These are phyloP conservation scores for Stenichneumon culpator DNA, from an alignment of 2,888 invertebrate genomes.

Conservation along the genomic window DNA sequence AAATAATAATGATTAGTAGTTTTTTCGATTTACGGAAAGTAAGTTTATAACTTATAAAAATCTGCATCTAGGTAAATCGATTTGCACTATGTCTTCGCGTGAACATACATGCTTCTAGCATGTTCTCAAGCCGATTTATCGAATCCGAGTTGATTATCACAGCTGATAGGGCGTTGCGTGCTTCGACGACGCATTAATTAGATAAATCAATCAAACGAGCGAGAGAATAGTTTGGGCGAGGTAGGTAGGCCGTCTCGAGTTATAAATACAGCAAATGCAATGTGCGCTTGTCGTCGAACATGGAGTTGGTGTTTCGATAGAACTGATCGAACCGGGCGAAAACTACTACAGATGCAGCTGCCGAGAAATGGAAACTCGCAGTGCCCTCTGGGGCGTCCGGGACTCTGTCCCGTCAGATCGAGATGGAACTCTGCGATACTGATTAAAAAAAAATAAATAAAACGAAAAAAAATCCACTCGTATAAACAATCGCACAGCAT, in stretches of 20 bases:
- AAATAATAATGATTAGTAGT: too few species aligned
- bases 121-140: too few species aligned
- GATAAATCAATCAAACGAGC: too few species aligned
- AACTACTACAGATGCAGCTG: not conserved
- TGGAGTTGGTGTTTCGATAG: slow-evolving; percentile 69
- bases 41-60: too few species aligned
- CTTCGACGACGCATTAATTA: too few species aligned
- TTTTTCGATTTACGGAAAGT: too few species aligned
- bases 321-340: not conserved
- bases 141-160: too few species aligned
- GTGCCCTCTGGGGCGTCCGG: not conserved
- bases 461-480: slow-evolving; percentile 6
- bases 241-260: slow-evolving; percentile 56
- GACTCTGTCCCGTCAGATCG: not conserved
- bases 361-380: not conserved
- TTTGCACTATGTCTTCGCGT: too few species aligned
- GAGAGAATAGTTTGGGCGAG: not conserved
- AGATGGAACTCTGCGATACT: not conserved
- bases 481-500: slow-evolving; percentile 38
- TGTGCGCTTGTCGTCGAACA: slow-evolving; percentile 74
- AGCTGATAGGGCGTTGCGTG: too few species aligned
- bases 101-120: too few species aligned
- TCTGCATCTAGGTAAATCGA: too few species aligned
- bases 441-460: not conserved
- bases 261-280: slow-evolving; percentile 75